Base-by-base conservation (phyloP, 2,797 vertebrate species). In the Atherinosoma microstoma region DNA sequence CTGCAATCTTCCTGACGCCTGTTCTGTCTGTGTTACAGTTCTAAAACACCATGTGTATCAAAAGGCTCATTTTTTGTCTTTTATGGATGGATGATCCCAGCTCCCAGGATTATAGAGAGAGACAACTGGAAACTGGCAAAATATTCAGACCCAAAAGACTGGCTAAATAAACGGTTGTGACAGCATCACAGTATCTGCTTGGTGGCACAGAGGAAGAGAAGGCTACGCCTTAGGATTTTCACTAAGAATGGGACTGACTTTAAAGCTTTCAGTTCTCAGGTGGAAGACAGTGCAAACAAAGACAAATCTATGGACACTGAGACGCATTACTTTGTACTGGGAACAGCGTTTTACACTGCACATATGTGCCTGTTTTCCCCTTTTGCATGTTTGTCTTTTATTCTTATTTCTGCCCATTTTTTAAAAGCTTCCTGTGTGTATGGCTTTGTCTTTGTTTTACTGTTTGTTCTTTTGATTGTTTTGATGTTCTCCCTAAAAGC, bases 261-360 rank as follows among this genome's bases (percentile, higher is more conserved):
- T 18, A 27, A 60, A 36, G 57, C 34, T 68, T 59, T 35, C 16
- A 36, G 30, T 59, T 68, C 16, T 67, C 20, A 24, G 53, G 24
- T 29, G 27, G 6, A 15, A 56, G 30, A 54, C n/a, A 12, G 53
- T 3, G 32, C 42, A 34, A 58, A 36, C 63, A 67, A 47, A 68
- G n/a, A 58, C 38, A 34, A 47, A 68, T 58, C 38, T 68, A n/a
- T 32, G 20, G 45, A 34, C 56, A 35, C 7, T 22, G 58, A 30
- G 32, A 40, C 6, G 34, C 13, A 36, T 69, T 51, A 60, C 40
- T 20, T 69, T 69, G 7, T 27, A 42, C 22, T n/a, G 16, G 35
- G 20, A 27, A 56, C 34, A 30, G 6, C 4, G 18, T n/a, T 57
- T 57, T 30, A 30, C 51, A 42, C 35, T 29, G 8, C 34, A 54